Base-by-base conservation (phyloP, 2,888 invertebrate genomes). In the Dasysyrphus albostriatus region DNA sequence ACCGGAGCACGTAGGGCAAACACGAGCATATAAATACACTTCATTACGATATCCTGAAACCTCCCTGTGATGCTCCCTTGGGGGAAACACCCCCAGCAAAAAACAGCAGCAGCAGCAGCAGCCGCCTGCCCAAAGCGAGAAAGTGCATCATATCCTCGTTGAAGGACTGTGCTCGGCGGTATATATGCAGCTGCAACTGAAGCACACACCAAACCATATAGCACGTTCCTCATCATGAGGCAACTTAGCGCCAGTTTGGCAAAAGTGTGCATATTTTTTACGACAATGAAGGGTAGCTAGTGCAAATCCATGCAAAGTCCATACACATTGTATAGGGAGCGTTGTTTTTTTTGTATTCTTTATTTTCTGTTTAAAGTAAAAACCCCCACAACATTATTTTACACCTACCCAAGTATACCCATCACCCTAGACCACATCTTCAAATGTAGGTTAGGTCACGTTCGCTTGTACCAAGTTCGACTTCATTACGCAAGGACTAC, bases 41-140 rank as follows among this genome's bases (percentile, higher is more conserved):
- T 88, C 88, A 88, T 88, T 88, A 88, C 88, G 83, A 88, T 88
- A 88, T 83, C 79, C 88, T 76, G 79, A 76, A 83, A 87, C 63
- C 85, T 65, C 82, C 44, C 82, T 63, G 69, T 39, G 24, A 24
- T 24, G 70, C 24, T 82, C 69, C 74, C 73, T 61, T 54, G 70
- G 61, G 81, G 58, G 56, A 59, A 47, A 61, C 73, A 49, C 39
- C 51, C 69, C 42, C 19, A 32, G 32, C 32, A 32, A 32, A 24
- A 6, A 32, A 32, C 39, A 56, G 59, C 42, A 29, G 8, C 49
- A 51, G 16, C 19, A 2, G 37, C 58, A 29, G 8, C 59, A 34
- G 34, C 39, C 81, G 51, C 49, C 70, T 54, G 58, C 37, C 49
- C 14, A 63, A 61, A 76, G 75, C 70, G 70, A 87, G 75, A 87